phyloP scores from a whole-genome alignment of 1,140 invertebrate genomes.

The Pentalonia nigronervosa region DNA sequence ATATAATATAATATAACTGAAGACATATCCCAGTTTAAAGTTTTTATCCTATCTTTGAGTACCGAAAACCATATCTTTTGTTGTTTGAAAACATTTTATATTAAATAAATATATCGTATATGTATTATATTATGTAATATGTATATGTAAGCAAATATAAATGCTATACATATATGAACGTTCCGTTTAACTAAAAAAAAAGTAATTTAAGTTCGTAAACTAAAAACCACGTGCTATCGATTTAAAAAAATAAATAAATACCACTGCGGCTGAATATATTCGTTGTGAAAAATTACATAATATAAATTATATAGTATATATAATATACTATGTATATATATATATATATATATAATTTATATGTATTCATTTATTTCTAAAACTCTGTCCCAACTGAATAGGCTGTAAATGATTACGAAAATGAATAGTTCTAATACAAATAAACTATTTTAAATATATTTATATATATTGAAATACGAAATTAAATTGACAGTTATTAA shows the following conservation, averaged over 20 bases:
- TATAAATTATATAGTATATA: not conserved
- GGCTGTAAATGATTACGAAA: not conserved
- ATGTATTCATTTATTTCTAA: not conserved
- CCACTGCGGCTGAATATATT: not conserved
- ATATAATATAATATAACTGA: not conserved
- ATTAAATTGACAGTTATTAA: not conserved
- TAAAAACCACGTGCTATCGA: not conserved
- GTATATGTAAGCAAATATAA: not conserved
- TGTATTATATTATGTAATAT: not conserved
- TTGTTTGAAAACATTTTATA: not conserved
- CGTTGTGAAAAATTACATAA: not conserved
- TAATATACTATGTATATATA: not conserved
- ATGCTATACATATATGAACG: not conserved
- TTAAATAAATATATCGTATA: not conserved
- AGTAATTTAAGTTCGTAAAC: not conserved
- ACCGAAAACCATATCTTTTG: slow-evolving; percentile 12
- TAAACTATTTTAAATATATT: not conserved
- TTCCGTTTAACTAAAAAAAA: not conserved
- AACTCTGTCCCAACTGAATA: not conserved
- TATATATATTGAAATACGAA: not conserved
- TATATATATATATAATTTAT: not conserved
- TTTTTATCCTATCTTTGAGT: not conserved
- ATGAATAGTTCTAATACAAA: not conserved
- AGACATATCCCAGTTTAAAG: not conserved
- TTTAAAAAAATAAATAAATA: slow-evolving; percentile 16